Percentiles rank a stretch among this genome's conserved stretches.
Conservation (phyloP, 1,140 invertebrate species). For the Orussus abietinus region DNA sequence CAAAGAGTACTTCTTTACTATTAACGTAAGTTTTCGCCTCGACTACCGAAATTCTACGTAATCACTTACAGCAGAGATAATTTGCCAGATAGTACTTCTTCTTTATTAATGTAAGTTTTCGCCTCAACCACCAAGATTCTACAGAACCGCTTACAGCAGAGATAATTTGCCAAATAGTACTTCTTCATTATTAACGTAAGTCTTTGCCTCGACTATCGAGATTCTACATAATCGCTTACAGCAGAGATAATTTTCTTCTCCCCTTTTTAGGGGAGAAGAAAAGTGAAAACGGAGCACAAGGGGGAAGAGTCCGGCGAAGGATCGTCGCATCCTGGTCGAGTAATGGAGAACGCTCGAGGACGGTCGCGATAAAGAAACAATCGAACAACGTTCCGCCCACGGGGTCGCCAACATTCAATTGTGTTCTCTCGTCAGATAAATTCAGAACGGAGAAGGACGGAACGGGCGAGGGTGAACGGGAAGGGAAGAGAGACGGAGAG, state of each 20-base stretch:
- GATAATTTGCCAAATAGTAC: slow-evolving; percentile 7
- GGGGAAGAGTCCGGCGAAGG: slow-evolving; percentile 19
- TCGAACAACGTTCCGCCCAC: slow-evolving; percentile 38
- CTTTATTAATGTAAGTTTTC: too few relatives aligned
- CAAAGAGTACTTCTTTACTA: slow-evolving; percentile 6
- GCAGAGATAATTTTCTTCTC: neutral
- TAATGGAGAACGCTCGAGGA: too few relatives aligned
- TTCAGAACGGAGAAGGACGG: slow-evolving; percentile 4
- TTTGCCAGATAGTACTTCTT: too few relatives aligned
- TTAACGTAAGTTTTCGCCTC: slow-evolving; percentile 4
- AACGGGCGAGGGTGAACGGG: slow-evolving; percentile 1
- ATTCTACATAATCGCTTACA: neutral
- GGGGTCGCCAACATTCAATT: slow-evolving; percentile 40
- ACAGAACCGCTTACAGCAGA: too few relatives aligned
- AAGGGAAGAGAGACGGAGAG: slow-evolving; percentile 2
- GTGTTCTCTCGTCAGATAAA: slow-evolving; percentile 11
- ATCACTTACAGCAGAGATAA: neutral
- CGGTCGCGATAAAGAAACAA: slow-evolving; percentile 48
- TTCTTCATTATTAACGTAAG: slow-evolving; percentile 6
- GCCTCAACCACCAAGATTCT: too few relatives aligned
- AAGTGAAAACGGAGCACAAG: neutral
- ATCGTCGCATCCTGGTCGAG: too few relatives aligned
- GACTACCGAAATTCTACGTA: slow-evolving; percentile 1
- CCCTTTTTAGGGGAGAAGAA: slow-evolving; percentile 1
- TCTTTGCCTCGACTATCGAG: slow-evolving; percentile 1